Conservation (phyloP, 2,113 vertebrate genomes). For the Spea multiplicata region DNA sequence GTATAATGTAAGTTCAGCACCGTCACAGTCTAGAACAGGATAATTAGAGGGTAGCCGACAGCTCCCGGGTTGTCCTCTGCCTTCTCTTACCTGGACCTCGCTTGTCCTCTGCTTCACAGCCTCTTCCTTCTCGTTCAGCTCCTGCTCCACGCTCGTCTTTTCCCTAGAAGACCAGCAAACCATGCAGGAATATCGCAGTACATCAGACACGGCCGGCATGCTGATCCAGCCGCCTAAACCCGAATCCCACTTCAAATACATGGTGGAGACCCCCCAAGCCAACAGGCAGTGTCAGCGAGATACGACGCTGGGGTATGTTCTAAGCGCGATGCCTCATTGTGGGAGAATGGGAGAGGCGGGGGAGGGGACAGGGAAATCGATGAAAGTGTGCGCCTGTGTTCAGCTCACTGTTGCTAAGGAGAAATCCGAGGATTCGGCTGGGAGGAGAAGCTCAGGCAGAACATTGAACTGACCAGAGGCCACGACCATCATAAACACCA, state of each 20-base stretch:
- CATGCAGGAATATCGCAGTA: constrained; percentile 88
- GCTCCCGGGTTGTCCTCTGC: not conserved
- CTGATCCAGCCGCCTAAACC: constrained; percentile 73
- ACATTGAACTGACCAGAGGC: constrained; percentile 65
- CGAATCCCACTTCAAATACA: constrained; percentile 81
- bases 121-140: constrained; percentile 95
- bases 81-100: constrained; percentile 86
- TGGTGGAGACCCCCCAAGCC: constrained; percentile 60
- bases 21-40: not conserved
- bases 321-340: constrained; percentile 63
- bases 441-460: constrained; percentile 70
- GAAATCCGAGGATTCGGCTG: constrained; percentile 61
- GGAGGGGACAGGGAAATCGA: constrained; percentile 66
- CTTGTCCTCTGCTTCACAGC: constrained; percentile 82
- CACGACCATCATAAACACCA: not conserved
- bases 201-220: constrained; percentile 74
- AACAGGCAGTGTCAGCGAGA: constrained; percentile 38
- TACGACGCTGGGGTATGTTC: constrained; percentile 46
- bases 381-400: constrained; percentile 68
- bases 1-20: no score
- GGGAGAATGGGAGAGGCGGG: constrained; percentile 64
- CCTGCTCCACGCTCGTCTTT: constrained; percentile 92
- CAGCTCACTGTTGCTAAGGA: constrained; percentile 83
- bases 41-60: not conserved
- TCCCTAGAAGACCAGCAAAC: constrained; percentile 95